phyloP scores from a whole-genome alignment of 2,797 vertebrate species.

The Thamnophis elegans region DNA sequence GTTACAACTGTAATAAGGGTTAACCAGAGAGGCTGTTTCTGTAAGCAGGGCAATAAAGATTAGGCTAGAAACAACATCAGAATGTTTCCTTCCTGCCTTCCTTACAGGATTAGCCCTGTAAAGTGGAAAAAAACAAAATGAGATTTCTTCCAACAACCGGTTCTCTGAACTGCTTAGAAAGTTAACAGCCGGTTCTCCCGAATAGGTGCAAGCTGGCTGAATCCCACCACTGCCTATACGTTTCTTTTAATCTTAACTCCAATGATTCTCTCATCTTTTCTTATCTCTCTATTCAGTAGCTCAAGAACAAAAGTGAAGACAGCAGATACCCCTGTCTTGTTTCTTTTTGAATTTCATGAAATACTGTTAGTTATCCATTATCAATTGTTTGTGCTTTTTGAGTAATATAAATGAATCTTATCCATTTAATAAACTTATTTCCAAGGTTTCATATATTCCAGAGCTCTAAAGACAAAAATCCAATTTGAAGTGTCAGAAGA shows the following conservation, averaged over 20 bases:
- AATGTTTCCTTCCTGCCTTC: no score
- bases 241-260: not conserved
- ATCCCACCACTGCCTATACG: not conserved
- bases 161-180: no score
- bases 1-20: no score
- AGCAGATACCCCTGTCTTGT: not conserved
- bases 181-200: no score
- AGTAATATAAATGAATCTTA: not conserved
- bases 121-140: no score
- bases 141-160: no score
- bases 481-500: not conserved
- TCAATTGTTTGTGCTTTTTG: not conserved
- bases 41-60: no score
- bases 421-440: not conserved
- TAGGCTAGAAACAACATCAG: no score
- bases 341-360: not conserved
- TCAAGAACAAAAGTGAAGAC: not conserved
- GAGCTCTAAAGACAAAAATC: not conserved
- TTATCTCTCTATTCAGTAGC: not conserved
- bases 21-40: no score
- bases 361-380: not conserved
- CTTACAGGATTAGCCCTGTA: no score
- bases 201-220: no score
- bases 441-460: not conserved
- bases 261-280: not conserved